phyloP scores from a whole-genome alignment of 2,797 vertebrate genomes.

The Coracias cyanogaster region DNA sequence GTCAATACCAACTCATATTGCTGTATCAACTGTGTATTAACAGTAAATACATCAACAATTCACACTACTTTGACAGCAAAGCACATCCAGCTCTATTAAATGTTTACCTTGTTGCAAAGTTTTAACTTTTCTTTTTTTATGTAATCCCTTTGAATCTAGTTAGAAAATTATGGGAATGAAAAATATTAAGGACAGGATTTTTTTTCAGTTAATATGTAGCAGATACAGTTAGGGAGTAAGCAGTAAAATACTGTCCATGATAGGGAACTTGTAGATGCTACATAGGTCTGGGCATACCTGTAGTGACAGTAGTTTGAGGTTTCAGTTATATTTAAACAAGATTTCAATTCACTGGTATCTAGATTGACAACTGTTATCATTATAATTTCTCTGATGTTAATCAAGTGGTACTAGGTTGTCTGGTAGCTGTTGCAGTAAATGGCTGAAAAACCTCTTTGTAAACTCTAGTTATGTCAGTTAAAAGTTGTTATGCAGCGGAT shows the following conservation, averaged over 20 bases:
- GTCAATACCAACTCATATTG: background rate
- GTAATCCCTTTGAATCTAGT: background rate
- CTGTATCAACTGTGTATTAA: background rate
- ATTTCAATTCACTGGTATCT: background rate
- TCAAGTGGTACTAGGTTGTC: background rate
- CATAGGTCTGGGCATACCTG: background rate
- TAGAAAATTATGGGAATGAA: background rate
- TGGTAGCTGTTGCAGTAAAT: background rate
- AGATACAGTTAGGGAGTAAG: background rate
- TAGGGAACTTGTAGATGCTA: background rate
- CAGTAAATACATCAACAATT: background rate
- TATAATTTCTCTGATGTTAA: background rate
- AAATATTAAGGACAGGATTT: background rate
- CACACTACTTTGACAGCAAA: background rate
- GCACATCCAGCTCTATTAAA: background rate
- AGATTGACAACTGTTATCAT: background rate
- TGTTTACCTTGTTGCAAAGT: background rate
- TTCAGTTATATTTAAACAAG: background rate
- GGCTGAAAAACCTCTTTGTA: background rate
- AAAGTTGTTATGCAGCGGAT: background rate
- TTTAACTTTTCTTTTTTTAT: fast-evolving
- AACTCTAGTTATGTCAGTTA: background rate
- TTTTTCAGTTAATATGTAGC: background rate
- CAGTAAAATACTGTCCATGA: background rate
- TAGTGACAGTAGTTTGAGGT: background rate